Conservation (phyloP, 2,888 invertebrate species). For the Sepiola atlantica region DNA sequence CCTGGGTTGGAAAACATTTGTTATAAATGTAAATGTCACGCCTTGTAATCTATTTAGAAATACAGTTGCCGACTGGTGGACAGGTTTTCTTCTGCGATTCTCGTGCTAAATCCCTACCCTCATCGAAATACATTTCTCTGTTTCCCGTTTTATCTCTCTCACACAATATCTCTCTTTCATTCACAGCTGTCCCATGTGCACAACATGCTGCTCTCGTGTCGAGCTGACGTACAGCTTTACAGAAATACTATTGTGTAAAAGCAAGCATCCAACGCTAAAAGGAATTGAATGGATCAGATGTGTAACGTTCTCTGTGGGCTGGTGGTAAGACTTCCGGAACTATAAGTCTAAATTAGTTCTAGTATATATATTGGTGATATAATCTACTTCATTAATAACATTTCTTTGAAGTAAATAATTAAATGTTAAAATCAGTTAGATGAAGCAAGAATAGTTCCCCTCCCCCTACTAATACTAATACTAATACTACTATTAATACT, state of each 20-base stretch:
- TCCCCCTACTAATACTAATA: too few relatives aligned
- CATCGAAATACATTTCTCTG: background rate
- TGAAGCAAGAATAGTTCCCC: too few relatives aligned
- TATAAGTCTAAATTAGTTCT: too few relatives aligned
- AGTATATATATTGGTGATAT: too few relatives aligned
- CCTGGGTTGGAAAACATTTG: background rate
- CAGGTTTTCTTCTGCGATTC: background rate
- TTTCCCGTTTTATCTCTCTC: background rate
- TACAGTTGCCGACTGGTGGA: background rate
- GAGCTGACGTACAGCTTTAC: background rate
- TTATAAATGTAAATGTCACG: background rate
- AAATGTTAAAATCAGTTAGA: too few relatives aligned
- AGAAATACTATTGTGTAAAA: background rate
- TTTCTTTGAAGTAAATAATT: too few relatives aligned
- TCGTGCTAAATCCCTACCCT: background rate
- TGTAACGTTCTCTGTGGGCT: too few relatives aligned
- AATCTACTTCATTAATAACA: too few relatives aligned
- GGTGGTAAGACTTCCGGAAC: too few relatives aligned
- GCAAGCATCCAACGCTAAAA: background rate
- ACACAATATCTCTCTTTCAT: background rate
- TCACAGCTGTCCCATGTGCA: background rate
- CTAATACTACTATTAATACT: too few relatives aligned
- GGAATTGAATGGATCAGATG: background rate
- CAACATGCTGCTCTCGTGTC: background rate
- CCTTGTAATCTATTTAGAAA: background rate